A percentile compares a stretch with the other conserved stretches of the same genome.
Conservation (phyloP, 2,797 vertebrate genomes). For the Premnoplex brunnescens region DNA sequence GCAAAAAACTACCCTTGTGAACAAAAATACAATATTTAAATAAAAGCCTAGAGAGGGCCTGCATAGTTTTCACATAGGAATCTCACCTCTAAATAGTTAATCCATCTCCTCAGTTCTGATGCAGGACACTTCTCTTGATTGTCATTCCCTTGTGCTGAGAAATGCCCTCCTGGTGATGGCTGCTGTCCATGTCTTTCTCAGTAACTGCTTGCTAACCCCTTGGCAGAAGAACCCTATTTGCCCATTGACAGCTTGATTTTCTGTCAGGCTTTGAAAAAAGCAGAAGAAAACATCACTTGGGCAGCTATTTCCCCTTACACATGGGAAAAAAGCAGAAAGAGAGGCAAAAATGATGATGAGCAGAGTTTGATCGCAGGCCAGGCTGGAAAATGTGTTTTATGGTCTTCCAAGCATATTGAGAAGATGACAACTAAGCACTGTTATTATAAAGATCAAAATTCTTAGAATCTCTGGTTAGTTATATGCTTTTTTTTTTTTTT, state of each 20-base stretch:
- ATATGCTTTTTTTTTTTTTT: background rate
- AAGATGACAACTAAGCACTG: background rate
- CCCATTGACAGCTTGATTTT: background rate
- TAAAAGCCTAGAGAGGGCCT: background rate
- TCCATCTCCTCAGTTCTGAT: background rate
- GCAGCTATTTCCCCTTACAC: background rate
- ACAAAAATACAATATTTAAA: background rate
- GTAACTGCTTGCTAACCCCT: background rate
- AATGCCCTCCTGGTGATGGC: background rate
- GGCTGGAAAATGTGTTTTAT: background rate
- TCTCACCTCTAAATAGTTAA: background rate
- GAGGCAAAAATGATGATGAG: background rate
- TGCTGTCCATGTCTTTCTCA: background rate
- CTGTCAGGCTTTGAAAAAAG: background rate
- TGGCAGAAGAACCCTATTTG: background rate
- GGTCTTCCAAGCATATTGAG: background rate
- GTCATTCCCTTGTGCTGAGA: background rate
- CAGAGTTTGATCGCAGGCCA: background rate
- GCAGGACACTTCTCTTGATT: background rate
- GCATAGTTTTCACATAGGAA: background rate
- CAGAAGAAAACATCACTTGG: background rate
- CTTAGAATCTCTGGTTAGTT: background rate
- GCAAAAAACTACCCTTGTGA: background rate
- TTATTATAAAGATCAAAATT: background rate
- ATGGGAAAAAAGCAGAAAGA: background rate